Base-by-base conservation (phyloP, 1,140 invertebrate species). In the Dolichoris vasculosae region DNA sequence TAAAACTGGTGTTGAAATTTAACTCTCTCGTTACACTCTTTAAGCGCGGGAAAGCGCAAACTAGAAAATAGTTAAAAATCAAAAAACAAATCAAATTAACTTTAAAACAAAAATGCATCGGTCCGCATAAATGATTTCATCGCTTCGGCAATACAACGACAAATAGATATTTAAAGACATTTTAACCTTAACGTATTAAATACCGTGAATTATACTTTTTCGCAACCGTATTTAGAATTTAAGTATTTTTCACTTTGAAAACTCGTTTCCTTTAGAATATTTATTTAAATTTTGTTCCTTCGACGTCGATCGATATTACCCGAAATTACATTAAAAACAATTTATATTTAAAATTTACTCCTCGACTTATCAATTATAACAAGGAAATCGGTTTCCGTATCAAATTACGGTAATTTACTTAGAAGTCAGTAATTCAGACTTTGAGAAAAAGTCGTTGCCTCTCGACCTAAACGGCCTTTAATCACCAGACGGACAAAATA, bases 1-100 rank as follows among this genome's bases (percentile, higher is more conserved):
- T 83, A 55, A 84, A 77, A 69, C 43, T 77, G 35, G 30, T 76
- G 40, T 76, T 73, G 71, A 83, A 83, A 83, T 48, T 51, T 38
- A 77, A 13, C 55, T 1, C 55, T 1, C 63, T 83, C 30, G 38
- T 69, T 67, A 84, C 43, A 30, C 48, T 73, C 46, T 26, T 32
- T 69, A 9, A 48, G 69, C n/a, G 9, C 8, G 3, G 8, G 64
- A 64, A 69, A 32, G 8, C 15, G 79, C n/a, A 32, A 23, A 35
- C 26, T 48, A 77, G 67, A 83, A 83, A 77, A 83, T 77, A 73
- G 48, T 43, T 77, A 51, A 30, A 32, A 63, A 63, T 2, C 63
- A 40, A 43, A 46, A 71, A 75, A 59, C 63, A 63, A 76, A 63
- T 26, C 43, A 73, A 38, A 69, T 63, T n/a, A 17, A 17, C 7